Evolutionary conservation across 2,888 invertebrate genomes (phyloP), one percentile per base, ranked within the genome.

Genomic region (Agrochola circellaris): DNA sequence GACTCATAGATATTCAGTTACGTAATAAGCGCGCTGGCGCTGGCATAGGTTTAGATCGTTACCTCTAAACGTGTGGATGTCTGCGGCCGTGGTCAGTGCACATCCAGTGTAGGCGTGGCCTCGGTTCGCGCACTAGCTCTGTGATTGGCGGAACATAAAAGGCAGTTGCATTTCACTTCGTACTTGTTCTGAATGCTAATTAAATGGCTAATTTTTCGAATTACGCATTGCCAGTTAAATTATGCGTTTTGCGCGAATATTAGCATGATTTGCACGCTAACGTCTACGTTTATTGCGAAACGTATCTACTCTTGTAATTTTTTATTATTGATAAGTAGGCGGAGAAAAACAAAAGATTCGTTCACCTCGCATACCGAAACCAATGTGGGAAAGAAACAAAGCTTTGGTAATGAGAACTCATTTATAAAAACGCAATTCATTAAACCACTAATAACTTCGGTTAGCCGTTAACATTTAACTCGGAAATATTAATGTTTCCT

Each of bases 91-190:
- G 90, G 90, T 90, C 90, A 90, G 86, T 91, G 92, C 92, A 91
- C 88, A 89, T 90, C 87, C 82, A 89, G 90, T 90, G 95, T 95
- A 88, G 96, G 96, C 95, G 96, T 93, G 93, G 94, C 94, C 92
- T 93, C 91, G 91, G 89, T 86, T 87, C 85, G 90, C 90, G 85
- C 90, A 91, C 90, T 88, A 86, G 83, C 85, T 79, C 90, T 88
- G 88, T 89, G 89, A 96, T 96, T 96, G 96, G 96, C 89, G 84
- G 91, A 90, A 87, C 81, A 78, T 78, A 91, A 91, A 93, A 93
- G 92, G 94, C 92, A 93, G 93, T 93, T 94, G 95, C 95, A 95
- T 96, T 95, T 95, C 95, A 94, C 95, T 92, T 89, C 83, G 87
- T 89, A 92, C 92, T 91, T 91, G 92, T 89, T 91, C 81, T 82